Percentiles rank a stretch among this genome's conserved stretches.
phyloP scores from a whole-genome alignment of 2,113 vertebrate species.

The Theristicus caerulescens region DNA sequence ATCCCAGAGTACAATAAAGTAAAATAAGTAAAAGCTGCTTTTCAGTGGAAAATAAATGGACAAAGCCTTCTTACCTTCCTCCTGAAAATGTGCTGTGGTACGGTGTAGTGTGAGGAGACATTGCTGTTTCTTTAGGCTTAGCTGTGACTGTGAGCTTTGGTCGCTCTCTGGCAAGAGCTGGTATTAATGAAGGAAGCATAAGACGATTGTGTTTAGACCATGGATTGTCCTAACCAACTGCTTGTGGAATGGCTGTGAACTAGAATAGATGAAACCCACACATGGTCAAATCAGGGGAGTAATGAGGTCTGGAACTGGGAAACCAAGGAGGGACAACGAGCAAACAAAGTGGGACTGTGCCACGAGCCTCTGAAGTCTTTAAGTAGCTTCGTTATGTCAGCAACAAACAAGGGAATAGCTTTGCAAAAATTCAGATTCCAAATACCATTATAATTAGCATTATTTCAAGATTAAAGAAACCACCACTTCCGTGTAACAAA shows the following conservation, averaged over 20 bases:
- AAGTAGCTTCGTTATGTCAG: conserved; percentile 60
- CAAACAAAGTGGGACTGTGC: neutral
- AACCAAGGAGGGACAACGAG: neutral
- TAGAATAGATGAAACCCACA: conserved; percentile 1
- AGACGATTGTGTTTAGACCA: neutral
- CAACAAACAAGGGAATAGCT: conserved; percentile 68
- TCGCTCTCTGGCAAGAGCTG: neutral
- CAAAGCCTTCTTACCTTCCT: neutral
- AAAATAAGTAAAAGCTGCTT: neutral
- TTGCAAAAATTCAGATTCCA: conserved; percentile 68
- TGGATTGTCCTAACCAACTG: neutral
- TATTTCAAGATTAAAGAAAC: conserved; percentile 82
- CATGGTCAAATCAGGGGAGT: neutral
- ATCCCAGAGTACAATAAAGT: neutral
- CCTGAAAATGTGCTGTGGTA: neutral
- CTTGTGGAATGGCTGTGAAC: neutral
- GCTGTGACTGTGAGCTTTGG: neutral
- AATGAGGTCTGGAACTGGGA: conserved; percentile 26
- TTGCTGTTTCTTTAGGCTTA: neutral
- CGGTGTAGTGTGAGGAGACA: neutral
- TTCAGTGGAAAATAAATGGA: neutral
- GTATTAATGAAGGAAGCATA: neutral
- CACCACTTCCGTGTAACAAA: conserved; percentile 79
- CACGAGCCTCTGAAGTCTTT: conserved; percentile 16
- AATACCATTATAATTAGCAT: conserved; percentile 79